Conservation (phyloP, 2,888 invertebrate genomes). For the Epistrophella euchroma region DNA sequence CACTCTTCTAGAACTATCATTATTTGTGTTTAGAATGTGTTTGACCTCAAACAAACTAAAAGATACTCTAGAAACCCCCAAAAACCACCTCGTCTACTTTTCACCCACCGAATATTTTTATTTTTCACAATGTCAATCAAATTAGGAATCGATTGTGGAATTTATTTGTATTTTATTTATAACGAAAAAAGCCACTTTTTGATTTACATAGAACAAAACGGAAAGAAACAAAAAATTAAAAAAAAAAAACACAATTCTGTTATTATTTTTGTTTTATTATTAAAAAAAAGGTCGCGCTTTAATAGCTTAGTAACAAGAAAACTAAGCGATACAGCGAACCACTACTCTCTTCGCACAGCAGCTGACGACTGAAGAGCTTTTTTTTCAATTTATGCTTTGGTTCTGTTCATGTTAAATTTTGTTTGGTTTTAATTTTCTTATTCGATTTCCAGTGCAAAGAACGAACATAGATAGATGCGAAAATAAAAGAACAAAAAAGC, state of each 20-base stretch:
- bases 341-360: conserved; percentile 83
- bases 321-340: conserved; percentile 58
- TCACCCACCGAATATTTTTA: conserved; percentile 13
- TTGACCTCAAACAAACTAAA: conserved; percentile 79
- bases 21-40: conserved; percentile 25
- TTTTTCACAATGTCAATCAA: conserved; percentile 13
- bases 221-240: no score
- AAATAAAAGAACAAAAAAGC: conserved; percentile 48
- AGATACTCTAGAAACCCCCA: conserved; percentile 59
- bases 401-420: conserved; percentile 36
- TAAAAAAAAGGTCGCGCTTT: conserved; percentile 59
- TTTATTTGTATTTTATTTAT: background rate
- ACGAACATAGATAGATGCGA: conserved; percentile 4
- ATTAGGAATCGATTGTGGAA: background rate
- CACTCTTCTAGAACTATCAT: conserved; percentile 2
- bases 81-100: conserved; percentile 21
- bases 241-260: background rate
- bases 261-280: conserved; percentile 12
- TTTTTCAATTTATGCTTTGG: conserved; percentile 74
- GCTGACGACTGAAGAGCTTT: conserved; percentile 83
- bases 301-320: conserved; percentile 44
- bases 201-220: conserved; percentile 13
- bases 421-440: conserved; percentile 3
- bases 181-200: background rate
- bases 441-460: background rate